Base-by-base conservation (phyloP, 1,140 invertebrate species). In the Bombus cullumanus region DNA sequence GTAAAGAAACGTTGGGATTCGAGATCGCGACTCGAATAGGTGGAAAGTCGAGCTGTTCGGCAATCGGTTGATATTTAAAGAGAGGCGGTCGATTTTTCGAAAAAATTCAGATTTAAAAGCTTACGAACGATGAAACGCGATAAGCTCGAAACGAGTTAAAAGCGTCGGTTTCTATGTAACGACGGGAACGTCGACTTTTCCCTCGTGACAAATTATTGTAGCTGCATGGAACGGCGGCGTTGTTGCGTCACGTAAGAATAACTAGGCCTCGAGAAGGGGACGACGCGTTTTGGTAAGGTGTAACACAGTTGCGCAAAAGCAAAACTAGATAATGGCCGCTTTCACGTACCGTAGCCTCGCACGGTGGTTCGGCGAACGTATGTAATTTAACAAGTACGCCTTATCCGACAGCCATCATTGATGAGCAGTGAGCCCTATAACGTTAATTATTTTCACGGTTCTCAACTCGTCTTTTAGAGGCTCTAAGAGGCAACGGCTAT, bases 251-350 rank as follows among this genome's bases (percentile, higher is more conserved):
- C 57, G 41, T 18, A 66, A 73, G 68, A 53, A 41, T 80, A 85
- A 75, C 37, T 22, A 37, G 15, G 75, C 28, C 62, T 73, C 43
- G 57, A 57, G 41, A 57, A 78, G 57, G 57, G 57, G 41, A 81
- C 77, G 69, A 73, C 78, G 73, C 78, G 86, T 90, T 91, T 85
- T 85, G 88, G 83, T 43, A 89, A 92, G 86, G 91, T 81, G 76
- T 87, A 88, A 92, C 86, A 78, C 87, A 81, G 86, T 92, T 92
- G 92, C 88, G 88, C 86, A 92, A 93, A 91, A 93, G 91, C 91
- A 93, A 94, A 94, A 92, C 92, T 92, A 92, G 92, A 92, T 94
- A 94, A 94, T 94, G 92, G 93, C 86, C 93, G 93, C 94, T 94
- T 94, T 94, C 93, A 94, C 94, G 93, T 93, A 91, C 89, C 90